A percentile compares a stretch with the other conserved stretches of the same genome.
Conservation (phyloP, 2,888 invertebrate genomes). For the Melanchra persicariae region DNA sequence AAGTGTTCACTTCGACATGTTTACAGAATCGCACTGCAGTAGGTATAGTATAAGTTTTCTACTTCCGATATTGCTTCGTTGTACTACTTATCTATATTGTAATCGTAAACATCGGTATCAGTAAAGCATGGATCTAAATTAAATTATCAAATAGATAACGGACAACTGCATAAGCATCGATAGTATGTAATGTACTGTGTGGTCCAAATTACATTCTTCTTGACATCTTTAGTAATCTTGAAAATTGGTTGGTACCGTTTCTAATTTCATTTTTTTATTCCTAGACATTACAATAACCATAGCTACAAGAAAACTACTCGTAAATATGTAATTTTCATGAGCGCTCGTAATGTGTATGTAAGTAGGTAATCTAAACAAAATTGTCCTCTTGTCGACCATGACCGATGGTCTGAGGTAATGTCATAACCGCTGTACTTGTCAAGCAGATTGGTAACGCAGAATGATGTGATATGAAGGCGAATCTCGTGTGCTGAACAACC, state of each 20-base stretch:
- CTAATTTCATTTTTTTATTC: neutral
- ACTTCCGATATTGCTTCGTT: constrained; percentile 3
- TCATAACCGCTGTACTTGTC: constrained; percentile 8
- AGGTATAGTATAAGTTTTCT: neutral
- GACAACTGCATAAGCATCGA: constrained; percentile 2
- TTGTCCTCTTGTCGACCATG: constrained; percentile 22
- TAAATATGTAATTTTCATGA: constrained; percentile 27
- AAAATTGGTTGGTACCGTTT: neutral
- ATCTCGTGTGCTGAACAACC: neutral
- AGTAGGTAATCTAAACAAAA: constrained; percentile 34
- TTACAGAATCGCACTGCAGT: too few relatives aligned
- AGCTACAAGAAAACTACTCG: neutral
- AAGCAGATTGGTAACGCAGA: neutral
- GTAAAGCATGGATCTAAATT: constrained; percentile 2
- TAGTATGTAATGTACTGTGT: neutral
- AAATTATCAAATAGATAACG: constrained; percentile 20
- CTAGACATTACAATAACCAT: neutral
- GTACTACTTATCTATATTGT: neutral
- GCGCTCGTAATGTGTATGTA: constrained; percentile 23
- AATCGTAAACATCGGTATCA: constrained; percentile 18
- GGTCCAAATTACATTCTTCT: neutral
- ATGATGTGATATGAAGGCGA: constrained; percentile 19
- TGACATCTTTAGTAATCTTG: neutral
- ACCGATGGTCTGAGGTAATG: constrained; percentile 20
- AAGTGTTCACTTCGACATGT: too few relatives aligned